Percentiles rank a stretch among this genome's conserved stretches.
Conservation (phyloP, 2,888 invertebrate species). For the Melinaea marsaeus region DNA sequence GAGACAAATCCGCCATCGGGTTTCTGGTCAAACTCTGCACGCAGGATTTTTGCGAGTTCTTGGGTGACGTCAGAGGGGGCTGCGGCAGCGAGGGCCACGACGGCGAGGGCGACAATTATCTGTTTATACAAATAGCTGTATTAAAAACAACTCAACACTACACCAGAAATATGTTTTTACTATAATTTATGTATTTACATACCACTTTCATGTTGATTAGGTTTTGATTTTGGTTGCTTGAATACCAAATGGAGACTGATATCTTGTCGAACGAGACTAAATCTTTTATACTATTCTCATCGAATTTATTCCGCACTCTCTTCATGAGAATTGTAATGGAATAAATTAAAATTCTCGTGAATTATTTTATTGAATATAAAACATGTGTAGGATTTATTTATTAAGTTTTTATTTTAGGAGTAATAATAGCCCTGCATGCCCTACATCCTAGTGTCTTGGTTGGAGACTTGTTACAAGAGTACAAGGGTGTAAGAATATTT, state of each 20-base stretch:
- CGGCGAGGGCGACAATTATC: constrained; percentile 54
- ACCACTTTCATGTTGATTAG: constrained; percentile 67
- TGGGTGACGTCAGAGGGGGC: constrained; percentile 39
- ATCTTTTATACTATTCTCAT: constrained; percentile 70
- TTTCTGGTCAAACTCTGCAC: constrained; percentile 41
- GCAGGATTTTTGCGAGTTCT: constrained; percentile 43
- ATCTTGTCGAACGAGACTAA: constrained; percentile 45
- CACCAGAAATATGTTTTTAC: not conserved
- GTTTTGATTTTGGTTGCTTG: constrained; percentile 46
- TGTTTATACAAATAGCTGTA: constrained; percentile 26
- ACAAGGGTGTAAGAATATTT: no score
- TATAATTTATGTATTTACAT: constrained; percentile 36
- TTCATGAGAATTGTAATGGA: no score
- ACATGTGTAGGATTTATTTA: no score
- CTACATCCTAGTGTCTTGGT: no score
- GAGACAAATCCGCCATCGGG: constrained; percentile 54
- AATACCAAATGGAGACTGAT: constrained; percentile 66
- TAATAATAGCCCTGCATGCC: no score
- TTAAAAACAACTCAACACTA: no score
- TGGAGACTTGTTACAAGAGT: no score
- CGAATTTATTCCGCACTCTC: no score
- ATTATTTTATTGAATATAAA: no score
- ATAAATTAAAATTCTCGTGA: constrained; percentile 35
- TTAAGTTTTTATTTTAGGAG: no score
- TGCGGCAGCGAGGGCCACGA: constrained; percentile 54